Conservation (phyloP, 2,888 invertebrate species). For the Ormia ochracea region DNA sequence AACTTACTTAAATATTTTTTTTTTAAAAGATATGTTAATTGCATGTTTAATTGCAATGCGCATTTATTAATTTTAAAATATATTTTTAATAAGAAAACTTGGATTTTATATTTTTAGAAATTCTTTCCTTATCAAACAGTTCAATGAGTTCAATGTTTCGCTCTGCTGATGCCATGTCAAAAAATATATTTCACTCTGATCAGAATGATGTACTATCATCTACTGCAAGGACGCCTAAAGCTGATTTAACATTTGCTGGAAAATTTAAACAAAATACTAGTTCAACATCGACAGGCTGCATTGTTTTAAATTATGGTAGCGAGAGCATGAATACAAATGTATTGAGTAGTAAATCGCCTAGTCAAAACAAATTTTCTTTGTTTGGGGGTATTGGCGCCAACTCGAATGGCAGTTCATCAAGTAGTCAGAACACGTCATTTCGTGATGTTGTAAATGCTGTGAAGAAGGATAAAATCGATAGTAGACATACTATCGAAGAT, state of each 20-base stretch:
- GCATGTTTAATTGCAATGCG: too few relatives aligned
- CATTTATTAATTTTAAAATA: too few relatives aligned
- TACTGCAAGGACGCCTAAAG: slow-evolving; percentile 48
- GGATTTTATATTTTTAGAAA: too few relatives aligned
- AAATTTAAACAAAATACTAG: slow-evolving; percentile 70
- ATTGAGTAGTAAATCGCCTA: background rate
- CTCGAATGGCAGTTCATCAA: slow-evolving; percentile 70
- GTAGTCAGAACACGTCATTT: slow-evolving; percentile 68
- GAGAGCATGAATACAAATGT: slow-evolving; percentile 27
- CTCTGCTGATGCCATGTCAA: slow-evolving; percentile 56
- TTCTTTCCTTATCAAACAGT: slow-evolving; percentile 64
- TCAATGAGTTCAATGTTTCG: slow-evolving; percentile 73
- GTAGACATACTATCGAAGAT: slow-evolving; percentile 24
- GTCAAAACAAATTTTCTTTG: slow-evolving; percentile 47
- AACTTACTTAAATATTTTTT: too few relatives aligned
- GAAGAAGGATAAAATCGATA: slow-evolving; percentile 9
- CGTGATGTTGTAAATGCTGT: slow-evolving; percentile 63
- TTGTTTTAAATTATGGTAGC: slow-evolving; percentile 35
- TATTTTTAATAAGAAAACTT: too few relatives aligned
- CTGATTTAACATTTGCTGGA: slow-evolving; percentile 74
- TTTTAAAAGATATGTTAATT: too few relatives aligned
- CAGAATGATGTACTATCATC: slow-evolving; percentile 27
- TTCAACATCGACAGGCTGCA: slow-evolving; percentile 41
- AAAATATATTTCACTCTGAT: slow-evolving; percentile 28
- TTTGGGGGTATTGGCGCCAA: slow-evolving; percentile 63